These are phyloP conservation scores for Peromyscus leucopus DNA, from an alignment of 2,113 vertebrate species.

Conservation along the genomic window DNA sequence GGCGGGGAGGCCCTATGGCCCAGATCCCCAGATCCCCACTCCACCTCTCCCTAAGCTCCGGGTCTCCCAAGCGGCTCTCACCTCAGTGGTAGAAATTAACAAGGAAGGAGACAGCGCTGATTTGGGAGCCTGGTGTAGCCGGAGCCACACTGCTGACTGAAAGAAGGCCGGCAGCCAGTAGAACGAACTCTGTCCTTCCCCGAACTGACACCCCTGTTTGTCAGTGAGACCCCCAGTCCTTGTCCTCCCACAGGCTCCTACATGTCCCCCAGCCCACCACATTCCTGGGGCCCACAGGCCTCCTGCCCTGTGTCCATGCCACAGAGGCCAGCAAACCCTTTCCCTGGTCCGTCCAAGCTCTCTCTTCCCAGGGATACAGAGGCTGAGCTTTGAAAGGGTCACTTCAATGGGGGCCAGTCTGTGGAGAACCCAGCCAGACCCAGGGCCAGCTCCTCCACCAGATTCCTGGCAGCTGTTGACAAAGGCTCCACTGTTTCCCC, in stretches of 20 bases:
- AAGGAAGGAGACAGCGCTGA: neutral
- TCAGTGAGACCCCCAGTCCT: neutral
- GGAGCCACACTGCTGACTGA: neutral
- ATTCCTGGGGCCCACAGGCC: conserved; percentile 57
- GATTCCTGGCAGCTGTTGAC: conserved; percentile 73
- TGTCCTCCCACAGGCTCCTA: conserved; percentile 56
- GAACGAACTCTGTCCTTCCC: neutral
- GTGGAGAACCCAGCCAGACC: conserved; percentile 69
- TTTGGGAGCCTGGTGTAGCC: conserved; percentile 6
- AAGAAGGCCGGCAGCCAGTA: neutral
- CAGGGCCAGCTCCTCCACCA: conserved; percentile 67
- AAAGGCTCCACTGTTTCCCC: conserved; percentile 80
- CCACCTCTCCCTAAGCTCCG: neutral
- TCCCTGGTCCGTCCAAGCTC: neutral
- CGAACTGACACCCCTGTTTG: neutral
- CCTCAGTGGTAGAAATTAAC: neutral
- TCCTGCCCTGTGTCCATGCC: neutral
- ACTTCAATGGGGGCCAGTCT: conserved; percentile 79
- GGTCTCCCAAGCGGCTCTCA: conserved; percentile 1
- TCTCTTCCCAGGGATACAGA: conserved; percentile 58
- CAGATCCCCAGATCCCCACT: neutral
- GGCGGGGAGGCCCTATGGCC: neutral
- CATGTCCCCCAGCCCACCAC: neutral
- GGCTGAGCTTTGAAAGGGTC: conserved; percentile 78
- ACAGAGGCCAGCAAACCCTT: neutral